Evolutionary conservation across 2,113 vertebrate species (phyloP).

Genomic region (Aythya baeri): DNA sequence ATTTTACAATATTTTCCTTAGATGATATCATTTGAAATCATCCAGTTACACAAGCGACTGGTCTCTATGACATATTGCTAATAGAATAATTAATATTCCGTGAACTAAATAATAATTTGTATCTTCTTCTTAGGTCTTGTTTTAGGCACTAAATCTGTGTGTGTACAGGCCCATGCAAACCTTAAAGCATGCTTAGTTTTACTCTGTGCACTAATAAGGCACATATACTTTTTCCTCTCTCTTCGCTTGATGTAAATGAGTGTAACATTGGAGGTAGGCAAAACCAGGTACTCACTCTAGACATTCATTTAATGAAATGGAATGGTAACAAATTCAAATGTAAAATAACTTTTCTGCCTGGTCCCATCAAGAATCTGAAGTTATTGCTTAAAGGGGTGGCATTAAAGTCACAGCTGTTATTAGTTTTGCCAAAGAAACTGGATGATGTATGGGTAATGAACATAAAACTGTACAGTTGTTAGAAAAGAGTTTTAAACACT

Average conservation of each 20-base stretch:
- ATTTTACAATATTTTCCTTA: neutral
- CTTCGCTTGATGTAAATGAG: neutral
- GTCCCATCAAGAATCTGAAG: neutral
- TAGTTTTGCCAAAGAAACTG: neutral
- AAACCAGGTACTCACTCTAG: neutral
- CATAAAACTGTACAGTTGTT: accelerated
- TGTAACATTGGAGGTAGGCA: neutral
- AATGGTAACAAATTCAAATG: neutral
- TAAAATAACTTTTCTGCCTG: neutral
- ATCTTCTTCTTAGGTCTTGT: neutral
- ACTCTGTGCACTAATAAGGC: neutral
- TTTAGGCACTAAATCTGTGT: neutral
- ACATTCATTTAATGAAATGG: neutral
- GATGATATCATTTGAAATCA: neutral
- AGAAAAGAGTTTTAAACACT: neutral
- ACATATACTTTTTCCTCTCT: neutral
- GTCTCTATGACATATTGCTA: neutral
- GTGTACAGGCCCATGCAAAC: neutral
- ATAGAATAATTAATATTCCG: neutral
- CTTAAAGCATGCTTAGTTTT: neutral
- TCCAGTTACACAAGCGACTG: neutral
- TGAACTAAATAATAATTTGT: accelerated
- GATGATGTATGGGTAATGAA: neutral
- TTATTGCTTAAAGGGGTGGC: neutral
- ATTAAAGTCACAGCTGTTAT: neutral